These are phyloP conservation scores for Polydrusus cervinus DNA, from an alignment of 2,888 invertebrate species.

Conservation along the genomic window DNA sequence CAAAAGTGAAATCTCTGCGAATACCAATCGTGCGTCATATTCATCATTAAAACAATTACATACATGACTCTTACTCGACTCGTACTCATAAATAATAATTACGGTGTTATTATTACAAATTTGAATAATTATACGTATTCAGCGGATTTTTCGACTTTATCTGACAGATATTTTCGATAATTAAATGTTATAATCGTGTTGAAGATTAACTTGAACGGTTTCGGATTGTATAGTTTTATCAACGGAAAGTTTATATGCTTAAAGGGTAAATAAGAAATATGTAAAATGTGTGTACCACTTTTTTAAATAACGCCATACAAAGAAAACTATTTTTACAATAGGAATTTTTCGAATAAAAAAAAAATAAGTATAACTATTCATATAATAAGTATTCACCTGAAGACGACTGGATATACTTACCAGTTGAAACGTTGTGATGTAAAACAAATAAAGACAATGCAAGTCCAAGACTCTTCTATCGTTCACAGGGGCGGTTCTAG, in stretches of 20 bases:
- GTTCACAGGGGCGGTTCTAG: too few species aligned
- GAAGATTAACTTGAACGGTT: slow-evolving; percentile 17
- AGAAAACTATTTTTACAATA: too few species aligned
- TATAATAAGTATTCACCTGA: too few species aligned
- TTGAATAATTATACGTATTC: slow-evolving; percentile 47
- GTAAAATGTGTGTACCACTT: too few species aligned
- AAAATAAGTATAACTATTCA: too few species aligned
- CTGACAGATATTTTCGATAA: slow-evolving; percentile 32
- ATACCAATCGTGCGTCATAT: slow-evolving; percentile 8
- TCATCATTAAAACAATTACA: slow-evolving; percentile 24
- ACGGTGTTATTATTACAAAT: slow-evolving; percentile 41
- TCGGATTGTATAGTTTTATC: slow-evolving; percentile 13
- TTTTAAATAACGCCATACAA: too few species aligned
- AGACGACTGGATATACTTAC: too few species aligned
- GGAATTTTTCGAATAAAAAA: too few species aligned
- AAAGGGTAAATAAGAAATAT: too few species aligned
- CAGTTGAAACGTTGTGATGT: too few species aligned
- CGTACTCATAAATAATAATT: slow-evolving; percentile 37
- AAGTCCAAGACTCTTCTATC: too few species aligned
- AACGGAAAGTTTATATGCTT: not conserved
- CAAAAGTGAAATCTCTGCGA: slow-evolving; percentile 19
- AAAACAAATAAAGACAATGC: too few species aligned
- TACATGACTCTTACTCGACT: slow-evolving; percentile 19
- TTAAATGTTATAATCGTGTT: slow-evolving; percentile 25
- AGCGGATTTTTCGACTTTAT: slow-evolving; percentile 40